Base-by-base conservation (phyloP, 2,113 vertebrate genomes). In the Pitta sordida region DNA sequence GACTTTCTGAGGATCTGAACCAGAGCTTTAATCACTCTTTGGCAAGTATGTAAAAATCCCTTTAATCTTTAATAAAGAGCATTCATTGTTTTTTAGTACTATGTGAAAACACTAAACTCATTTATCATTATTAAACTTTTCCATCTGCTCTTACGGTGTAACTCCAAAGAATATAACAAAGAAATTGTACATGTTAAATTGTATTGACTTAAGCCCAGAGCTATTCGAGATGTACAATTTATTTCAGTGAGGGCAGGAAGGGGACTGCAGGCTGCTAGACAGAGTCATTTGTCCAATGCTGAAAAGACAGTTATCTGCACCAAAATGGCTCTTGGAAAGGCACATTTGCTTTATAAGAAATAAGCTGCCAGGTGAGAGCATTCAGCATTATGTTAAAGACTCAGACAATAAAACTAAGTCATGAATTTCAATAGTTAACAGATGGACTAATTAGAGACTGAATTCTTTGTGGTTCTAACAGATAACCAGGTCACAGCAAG, bases 351-450 rank as follows among this genome's bases (percentile, higher is more conserved):
- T 88, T 86, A 56, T 77, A 96, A 95, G 85, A 91, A 92, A 95
- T 90, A 90, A 95, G 87, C 82, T 93, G 93, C 94, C 93, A 96
- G 94, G 94, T 95, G 93, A 96, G 93, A 91, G 90, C 79, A 88
- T 92, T 91, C 93, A 95, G 91, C 87, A 83, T 94, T 81, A 95
- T 94, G 83, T 77, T 91, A 95, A 86, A 91, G 75, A 82, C 87
- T 71, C 87, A 81, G 79, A 91, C 93, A 93, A 95, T 95, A 91
- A 96, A 95, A 88, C 75, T 60, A 91, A 94, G 91, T 92, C 68
- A 93, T 93, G 95, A 95, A 96, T 96, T 94, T 94, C 91, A 95
- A 93, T 92, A 96, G 95, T 96, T 96, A 95, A 96, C 93, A 95
- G 94, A 96, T 95, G 93, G 96, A 95, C 95, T 96, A 96, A 95